phyloP scores from a whole-genome alignment of 2,797 vertebrate genomes.

The Pogonophryne albipinna region DNA sequence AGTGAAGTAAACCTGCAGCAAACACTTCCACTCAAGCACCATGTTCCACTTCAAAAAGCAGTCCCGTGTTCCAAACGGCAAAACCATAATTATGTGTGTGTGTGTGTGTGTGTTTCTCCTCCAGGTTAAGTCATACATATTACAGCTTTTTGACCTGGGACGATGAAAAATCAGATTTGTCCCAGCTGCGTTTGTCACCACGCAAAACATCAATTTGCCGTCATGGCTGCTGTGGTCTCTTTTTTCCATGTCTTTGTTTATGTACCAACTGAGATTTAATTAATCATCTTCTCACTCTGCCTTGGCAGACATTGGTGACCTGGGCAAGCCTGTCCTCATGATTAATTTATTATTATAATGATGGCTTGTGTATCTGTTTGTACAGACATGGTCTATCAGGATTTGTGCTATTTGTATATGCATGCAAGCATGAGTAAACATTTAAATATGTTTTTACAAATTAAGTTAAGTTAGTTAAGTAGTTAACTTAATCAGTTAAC shows the following conservation, averaged over 20 bases:
- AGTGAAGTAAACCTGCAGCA: too few species aligned
- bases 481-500: not conserved
- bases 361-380: slow-evolving; percentile 15
- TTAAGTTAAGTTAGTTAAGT: too few species aligned
- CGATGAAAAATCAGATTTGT: slow-evolving; percentile 27
- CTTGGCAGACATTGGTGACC: slow-evolving; percentile 19
- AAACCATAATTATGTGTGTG: slow-evolving; percentile 7
- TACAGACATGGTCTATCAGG: slow-evolving; percentile 4
- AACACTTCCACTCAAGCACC: slow-evolving; percentile 1
- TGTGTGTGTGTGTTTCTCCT: slow-evolving; percentile 45
- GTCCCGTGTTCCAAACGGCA: slow-evolving; percentile 1
- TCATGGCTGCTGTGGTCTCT: not conserved
- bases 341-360: slow-evolving; percentile 2
- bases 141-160: slow-evolving; percentile 20
- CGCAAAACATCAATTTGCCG: slow-evolving; percentile 26
- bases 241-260: slow-evolving; percentile 5
- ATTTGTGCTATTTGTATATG: not conserved
- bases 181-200: slow-evolving; percentile 17
- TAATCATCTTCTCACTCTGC: slow-evolving; percentile 15
- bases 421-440: not conserved
- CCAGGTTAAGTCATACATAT: slow-evolving; percentile 28
- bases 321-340: not conserved
- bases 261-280: slow-evolving; percentile 18
- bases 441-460: slow-evolving; percentile 13
- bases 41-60: slow-evolving; percentile 39